A percentile compares a stretch with the other conserved stretches of the same genome.
These are phyloP conservation scores for Antheraea mylitta DNA, from an alignment of 1,140 invertebrate species.

Conservation along the genomic window DNA sequence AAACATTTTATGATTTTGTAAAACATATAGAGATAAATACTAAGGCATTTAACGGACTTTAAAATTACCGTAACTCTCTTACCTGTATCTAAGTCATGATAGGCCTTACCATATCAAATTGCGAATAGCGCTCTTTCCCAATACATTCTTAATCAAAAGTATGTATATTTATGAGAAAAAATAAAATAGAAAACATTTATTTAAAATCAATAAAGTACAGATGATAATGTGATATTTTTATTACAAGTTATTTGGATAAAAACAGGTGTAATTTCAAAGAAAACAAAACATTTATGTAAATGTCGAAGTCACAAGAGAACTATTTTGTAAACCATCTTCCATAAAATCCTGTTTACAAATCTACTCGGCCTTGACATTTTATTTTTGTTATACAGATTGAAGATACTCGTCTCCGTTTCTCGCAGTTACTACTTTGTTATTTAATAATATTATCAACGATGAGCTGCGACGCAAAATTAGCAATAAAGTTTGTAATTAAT, in stretches of 20 bases:
- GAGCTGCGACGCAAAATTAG: conserved; percentile 33
- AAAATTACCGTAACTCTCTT: no score
- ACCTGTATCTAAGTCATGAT: no score
- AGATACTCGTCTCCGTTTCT: conserved; percentile 34
- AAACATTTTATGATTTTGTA: no score
- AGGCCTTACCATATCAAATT: no score
- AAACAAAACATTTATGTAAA: background rate
- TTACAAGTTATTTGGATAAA: background rate
- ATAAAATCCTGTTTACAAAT: background rate
- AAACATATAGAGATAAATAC: no score
- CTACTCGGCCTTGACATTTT: conserved; percentile 51
- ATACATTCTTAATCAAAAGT: no score
- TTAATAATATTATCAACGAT: conserved; percentile 28
- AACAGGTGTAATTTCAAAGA: background rate
- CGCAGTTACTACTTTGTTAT: conserved; percentile 24
- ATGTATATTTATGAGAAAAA: no score
- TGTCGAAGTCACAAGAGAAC: background rate
- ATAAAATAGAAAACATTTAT: no score
- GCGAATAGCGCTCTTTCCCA: no score
- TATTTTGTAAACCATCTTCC: background rate
- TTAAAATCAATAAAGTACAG: no score
- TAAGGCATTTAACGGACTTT: no score
- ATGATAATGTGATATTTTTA: no score
- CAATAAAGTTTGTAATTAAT: conserved; percentile 53
- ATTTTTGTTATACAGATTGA: conserved; percentile 48